Evolutionary conservation across 2,113 vertebrate species (phyloP).

Genomic region (Rhabdornis inornatus): DNA sequence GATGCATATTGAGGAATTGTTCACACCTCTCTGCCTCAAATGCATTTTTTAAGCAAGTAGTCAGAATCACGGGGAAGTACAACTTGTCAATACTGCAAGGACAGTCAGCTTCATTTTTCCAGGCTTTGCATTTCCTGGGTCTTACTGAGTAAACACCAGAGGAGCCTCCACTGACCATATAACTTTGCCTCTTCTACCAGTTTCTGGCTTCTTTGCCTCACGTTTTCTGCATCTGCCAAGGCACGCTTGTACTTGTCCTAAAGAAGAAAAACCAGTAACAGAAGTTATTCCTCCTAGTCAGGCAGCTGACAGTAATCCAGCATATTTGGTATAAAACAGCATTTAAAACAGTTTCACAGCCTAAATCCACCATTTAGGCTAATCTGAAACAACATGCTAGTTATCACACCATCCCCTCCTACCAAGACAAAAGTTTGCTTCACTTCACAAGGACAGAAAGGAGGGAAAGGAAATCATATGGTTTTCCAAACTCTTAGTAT

Average conservation of each 20-base stretch:
- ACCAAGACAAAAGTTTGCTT: not conserved
- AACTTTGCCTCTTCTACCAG: constrained; percentile 92
- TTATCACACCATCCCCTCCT: not conserved
- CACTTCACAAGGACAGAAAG: not conserved
- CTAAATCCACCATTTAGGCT: not conserved
- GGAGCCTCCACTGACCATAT: constrained; percentile 77
- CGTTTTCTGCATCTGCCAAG: constrained; percentile 92
- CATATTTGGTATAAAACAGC: not conserved
- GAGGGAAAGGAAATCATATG: not conserved
- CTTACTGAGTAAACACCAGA: not conserved
- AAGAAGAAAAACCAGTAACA: not conserved
- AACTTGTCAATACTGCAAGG: not conserved
- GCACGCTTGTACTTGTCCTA: constrained; percentile 96
- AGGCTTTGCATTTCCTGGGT: not conserved
- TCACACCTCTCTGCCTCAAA: not conserved
- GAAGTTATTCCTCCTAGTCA: not conserved
- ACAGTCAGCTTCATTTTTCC: not conserved
- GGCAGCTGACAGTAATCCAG: not conserved
- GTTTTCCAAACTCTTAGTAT: not conserved
- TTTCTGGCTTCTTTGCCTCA: constrained; percentile 89
- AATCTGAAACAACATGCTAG: not conserved
- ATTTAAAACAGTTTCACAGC: not conserved
- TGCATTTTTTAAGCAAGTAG: not conserved
- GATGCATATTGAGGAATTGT: not conserved
- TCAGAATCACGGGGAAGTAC: not conserved